Conservation (phyloP, 2,888 invertebrate species). For the Pyralis farinalis region DNA sequence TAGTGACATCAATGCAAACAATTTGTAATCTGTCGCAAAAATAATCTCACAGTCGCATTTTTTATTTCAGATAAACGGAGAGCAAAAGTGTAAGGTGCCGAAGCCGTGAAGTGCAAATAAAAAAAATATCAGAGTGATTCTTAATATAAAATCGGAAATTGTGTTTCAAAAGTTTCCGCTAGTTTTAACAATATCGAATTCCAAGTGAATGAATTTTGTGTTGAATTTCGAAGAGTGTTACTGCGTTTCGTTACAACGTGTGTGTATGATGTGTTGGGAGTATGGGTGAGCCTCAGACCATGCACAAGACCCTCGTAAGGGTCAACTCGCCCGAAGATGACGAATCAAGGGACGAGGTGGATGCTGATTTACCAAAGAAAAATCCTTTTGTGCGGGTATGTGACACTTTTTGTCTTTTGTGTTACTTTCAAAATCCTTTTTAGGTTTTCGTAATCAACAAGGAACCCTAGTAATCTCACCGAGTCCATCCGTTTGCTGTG, state of each 20-base stretch:
- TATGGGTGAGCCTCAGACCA: slow-evolving; percentile 65
- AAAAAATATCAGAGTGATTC: too few species aligned
- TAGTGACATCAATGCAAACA: slow-evolving; percentile 20
- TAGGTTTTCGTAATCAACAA: too few species aligned
- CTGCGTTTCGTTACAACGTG: slow-evolving; percentile 6
- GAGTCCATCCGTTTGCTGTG: too few species aligned
- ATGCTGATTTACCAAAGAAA: slow-evolving; percentile 65
- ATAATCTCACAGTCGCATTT: slow-evolving; percentile 19
- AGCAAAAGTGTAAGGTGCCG: slow-evolving; percentile 9
- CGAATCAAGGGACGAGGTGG: slow-evolving; percentile 67
- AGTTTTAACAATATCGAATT: neutral
- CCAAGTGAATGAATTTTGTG: neutral
- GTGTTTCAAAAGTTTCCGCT: neutral
- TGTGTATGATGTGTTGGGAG: slow-evolving; percentile 65
- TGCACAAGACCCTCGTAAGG: slow-evolving; percentile 72
- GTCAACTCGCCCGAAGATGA: slow-evolving; percentile 70
- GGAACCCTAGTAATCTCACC: too few species aligned
- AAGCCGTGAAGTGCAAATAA: neutral
- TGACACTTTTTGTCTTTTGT: slow-evolving; percentile 14
- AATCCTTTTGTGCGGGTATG: slow-evolving; percentile 72
- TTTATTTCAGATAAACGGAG: slow-evolving; percentile 22
- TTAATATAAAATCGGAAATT: too few species aligned
- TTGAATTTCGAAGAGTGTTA: neutral
- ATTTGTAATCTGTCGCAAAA: slow-evolving; percentile 16
- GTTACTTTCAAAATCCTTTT: too few species aligned